phyloP scores from a whole-genome alignment of 2,113 vertebrate species.

The Suncus etruscus region DNA sequence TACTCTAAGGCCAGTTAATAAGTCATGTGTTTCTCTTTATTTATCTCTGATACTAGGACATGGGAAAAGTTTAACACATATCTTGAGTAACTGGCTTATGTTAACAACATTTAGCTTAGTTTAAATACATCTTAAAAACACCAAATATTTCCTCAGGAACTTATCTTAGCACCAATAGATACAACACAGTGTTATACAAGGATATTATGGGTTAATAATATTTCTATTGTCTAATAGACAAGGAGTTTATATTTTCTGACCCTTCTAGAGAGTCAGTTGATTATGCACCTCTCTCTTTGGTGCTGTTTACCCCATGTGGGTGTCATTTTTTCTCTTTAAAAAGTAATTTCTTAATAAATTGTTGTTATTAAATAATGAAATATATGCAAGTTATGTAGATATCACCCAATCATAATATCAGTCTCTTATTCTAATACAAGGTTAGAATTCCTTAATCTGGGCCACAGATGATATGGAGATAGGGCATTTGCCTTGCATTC shows the following conservation, averaged over 20 bases:
- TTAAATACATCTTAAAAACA: conserved; percentile 41
- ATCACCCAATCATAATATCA: background rate
- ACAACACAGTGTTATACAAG: conserved; percentile 1
- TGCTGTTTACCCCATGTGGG: background rate
- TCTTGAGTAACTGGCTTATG: background rate
- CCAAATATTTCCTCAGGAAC: background rate
- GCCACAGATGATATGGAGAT: no score
- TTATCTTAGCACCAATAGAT: conserved; percentile 18
- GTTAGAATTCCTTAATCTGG: conserved; percentile 13
- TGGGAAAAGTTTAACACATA: conserved; percentile 22
- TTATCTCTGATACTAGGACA: background rate
- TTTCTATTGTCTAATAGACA: background rate
- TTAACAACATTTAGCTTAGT: conserved; percentile 30
- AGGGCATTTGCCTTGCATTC: no score
- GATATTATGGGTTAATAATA: background rate
- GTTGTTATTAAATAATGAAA: background rate
- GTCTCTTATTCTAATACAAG: background rate
- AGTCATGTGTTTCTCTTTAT: conserved; percentile 26
- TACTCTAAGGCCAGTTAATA: background rate
- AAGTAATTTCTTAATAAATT: background rate
- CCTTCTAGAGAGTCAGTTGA: background rate
- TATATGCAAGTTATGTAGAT: background rate
- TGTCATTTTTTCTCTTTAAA: conserved; percentile 24
- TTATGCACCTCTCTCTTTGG: background rate
- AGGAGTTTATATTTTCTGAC: background rate